Base-by-base conservation (phyloP, 2,888 invertebrate genomes). In the Drosophila stalkeri region DNA sequence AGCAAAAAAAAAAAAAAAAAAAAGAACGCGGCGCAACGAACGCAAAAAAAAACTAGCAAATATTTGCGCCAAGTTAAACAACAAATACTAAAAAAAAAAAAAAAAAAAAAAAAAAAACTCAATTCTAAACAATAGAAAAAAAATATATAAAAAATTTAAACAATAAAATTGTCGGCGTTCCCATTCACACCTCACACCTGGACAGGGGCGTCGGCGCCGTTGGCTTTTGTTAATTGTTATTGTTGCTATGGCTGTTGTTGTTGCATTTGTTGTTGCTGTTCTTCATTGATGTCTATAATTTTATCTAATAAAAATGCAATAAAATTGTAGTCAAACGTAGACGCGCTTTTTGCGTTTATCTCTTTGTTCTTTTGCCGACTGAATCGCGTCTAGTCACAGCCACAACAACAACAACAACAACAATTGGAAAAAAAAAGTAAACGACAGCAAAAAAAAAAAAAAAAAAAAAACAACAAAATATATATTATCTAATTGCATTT, bases 281-380 rank as follows among this genome's bases (percentile, higher is more conserved):
- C 55, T 67, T 59, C 61, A 69, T 62, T 79, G 81, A 71, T 77
- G 89, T 67, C 81, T 78, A 75, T 84, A 86, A 86, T 87, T 87
- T 89, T 71, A 73, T 80, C 79, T 73, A 83, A 86, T 86, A 83
- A 86, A 81, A 86, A 65, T 75, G 77, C 83, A 80, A 88, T 80
- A 78, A 82, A 86, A 75, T 44, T 60, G 75, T 68, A 66, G 76
- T 66, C 71, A 64, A 66, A 73, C 69, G 59, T 56, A 49, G 64
- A 59, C 81, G 72, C 72, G 72, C 61, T 72, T 67, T 77, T 52
- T 43, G 64, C 64, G 67, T 71, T 80, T 71, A 55, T 52, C 62
- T 39, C 83, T 84, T 84, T 89, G 85, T 81, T 72, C 69, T 84
- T 77, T 62, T 55, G 68, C 87, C 81, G 78, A 55, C 82, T 35